These are phyloP conservation scores for Phyllostomus discolor DNA, from an alignment of 2,113 vertebrate species.

Conservation along the genomic window DNA sequence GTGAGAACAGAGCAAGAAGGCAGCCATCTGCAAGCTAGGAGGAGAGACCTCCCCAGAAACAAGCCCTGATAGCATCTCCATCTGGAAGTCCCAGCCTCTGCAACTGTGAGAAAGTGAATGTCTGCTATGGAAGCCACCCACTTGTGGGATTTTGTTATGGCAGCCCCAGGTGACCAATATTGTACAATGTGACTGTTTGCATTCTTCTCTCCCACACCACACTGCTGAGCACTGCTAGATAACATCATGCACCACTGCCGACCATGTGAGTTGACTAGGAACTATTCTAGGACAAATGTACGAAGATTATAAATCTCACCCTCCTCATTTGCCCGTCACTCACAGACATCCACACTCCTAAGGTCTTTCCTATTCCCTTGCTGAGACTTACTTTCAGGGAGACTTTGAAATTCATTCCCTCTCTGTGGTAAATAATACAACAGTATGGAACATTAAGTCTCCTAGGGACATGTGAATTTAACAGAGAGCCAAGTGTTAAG, in stretches of 20 bases:
- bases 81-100: not conserved
- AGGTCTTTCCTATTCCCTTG: not conserved
- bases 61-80: not conserved
- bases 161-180: not conserved
- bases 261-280: not conserved
- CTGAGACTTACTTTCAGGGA: not conserved
- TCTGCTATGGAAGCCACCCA: not conserved
- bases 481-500: not conserved
- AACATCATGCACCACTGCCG: not conserved
- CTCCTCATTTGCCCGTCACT: not conserved
- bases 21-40: too few species aligned
- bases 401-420: not conserved
- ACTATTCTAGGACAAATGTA: not conserved
- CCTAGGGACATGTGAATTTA: not conserved
- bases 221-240: not conserved
- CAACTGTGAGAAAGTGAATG: not conserved
- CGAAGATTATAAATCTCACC: not conserved
- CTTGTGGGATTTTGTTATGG: not conserved
- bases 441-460: not conserved
- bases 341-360: not conserved
- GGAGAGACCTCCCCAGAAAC: not conserved
- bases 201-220: not conserved
- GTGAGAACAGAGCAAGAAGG: too few species aligned
- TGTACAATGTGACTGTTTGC: not conserved
- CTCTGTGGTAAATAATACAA: not conserved